Base-by-base conservation (phyloP, 2,113 vertebrate genomes). In the Gavialis gangeticus region DNA sequence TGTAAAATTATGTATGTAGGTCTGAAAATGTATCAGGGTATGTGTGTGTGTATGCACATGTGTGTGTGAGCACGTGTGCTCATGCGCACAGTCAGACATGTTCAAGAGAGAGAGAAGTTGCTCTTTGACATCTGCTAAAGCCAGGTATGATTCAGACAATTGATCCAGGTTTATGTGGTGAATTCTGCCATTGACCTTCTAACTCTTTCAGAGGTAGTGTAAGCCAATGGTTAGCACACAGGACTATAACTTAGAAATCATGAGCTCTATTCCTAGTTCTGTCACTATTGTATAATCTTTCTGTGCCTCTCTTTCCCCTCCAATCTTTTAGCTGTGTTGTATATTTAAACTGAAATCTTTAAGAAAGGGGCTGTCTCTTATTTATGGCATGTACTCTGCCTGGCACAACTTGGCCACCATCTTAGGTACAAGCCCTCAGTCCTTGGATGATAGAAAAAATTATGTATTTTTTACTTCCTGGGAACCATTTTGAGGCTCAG, bases 111-210 rank as follows among this genome's bases (percentile, higher is more conserved):
- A 46, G 28, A 89, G 25, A 63, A 80, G 11, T 25, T 78, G 30
- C 21, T 46, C 46, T 46, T 46, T 46, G 46, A 46, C 46, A 46
- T 46, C 46, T 46, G 46, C 69, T 46, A 73, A 46, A 66, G 24
- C 2, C 15, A 15, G 5, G 8, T 1, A 0, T 4, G 3, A 63
- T 69, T 22, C 2, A 6, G 2, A 4, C n/a, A 24, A 14, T 24
- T n/a, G 34, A 54, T 59, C 34, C 54, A 56, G 4, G 0, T 3
- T 17, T 10, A 4, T 0, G 1, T 8, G 34, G 60, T 5, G 5
- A 11, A 69, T 34, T 30, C 5, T 25, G 12, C 25, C 87, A 82
- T 79, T 3, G 1, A 19, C 46, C 55, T 10, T 3, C 0, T 0
- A 10, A 62, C 6, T 30, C 17, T 37, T 58, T 62, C 56, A n/a